Evolutionary conservation across 1,140 invertebrate species (phyloP).

Genomic region (Sycophila sp.): DNA sequence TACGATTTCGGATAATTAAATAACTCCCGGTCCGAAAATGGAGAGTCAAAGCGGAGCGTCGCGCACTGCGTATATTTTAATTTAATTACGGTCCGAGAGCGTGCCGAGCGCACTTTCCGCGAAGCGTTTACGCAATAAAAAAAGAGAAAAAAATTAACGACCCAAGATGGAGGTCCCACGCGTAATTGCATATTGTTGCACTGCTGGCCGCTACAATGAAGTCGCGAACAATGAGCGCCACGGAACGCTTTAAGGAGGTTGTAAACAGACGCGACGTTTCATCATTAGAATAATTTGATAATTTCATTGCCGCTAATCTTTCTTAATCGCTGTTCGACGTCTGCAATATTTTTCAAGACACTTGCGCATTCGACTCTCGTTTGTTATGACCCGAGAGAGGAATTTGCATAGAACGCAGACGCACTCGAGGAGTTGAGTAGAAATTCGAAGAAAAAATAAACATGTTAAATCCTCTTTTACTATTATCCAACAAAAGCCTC

Average conservation of each 20-base stretch:
- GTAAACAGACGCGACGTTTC: background rate
- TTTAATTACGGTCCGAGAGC: background rate
- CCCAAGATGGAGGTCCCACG: background rate
- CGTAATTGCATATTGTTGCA: background rate
- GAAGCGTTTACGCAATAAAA: background rate
- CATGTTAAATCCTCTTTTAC: too few species aligned
- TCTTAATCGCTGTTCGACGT: too few species aligned
- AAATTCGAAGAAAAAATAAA: too few species aligned
- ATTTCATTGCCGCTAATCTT: too few species aligned
- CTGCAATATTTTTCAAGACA: background rate
- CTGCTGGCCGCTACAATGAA: background rate
- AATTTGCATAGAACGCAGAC: too few species aligned
- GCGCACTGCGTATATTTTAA: background rate
- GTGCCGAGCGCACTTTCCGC: background rate
- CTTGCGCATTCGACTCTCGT: background rate
- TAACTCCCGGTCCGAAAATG: background rate
- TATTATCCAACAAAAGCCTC: too few species aligned
- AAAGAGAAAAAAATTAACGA: background rate
- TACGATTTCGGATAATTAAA: constrained; percentile 19
- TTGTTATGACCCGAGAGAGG: too few species aligned
- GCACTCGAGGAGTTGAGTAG: too few species aligned
- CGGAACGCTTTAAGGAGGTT: background rate
- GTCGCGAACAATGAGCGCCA: background rate
- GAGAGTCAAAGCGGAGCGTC: too few species aligned
- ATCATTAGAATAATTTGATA: background rate